Conservation (phyloP, 1,140 invertebrate genomes). For the Phocides pigmalion region DNA sequence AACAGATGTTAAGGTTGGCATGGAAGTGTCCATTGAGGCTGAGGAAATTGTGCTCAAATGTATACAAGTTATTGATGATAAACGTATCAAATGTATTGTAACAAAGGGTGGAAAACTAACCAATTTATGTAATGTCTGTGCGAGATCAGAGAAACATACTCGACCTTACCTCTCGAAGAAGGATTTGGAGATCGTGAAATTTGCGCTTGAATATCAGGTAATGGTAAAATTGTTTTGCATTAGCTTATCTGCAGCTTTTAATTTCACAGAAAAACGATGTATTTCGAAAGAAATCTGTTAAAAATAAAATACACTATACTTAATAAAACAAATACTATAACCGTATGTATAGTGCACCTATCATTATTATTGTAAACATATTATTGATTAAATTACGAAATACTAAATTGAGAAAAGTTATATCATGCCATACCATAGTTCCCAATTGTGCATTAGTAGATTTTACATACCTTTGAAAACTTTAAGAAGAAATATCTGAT, state of each 20-base stretch:
- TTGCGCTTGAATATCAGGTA: slow-evolving; percentile 63
- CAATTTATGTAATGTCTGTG: slow-evolving; percentile 45
- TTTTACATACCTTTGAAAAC: too few relatives aligned
- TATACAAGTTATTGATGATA: slow-evolving; percentile 42
- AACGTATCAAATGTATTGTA: slow-evolving; percentile 52
- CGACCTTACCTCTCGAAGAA: slow-evolving; percentile 48
- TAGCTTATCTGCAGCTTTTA: not conserved
- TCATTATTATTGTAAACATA: too few relatives aligned
- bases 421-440: too few relatives aligned
- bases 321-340: too few relatives aligned
- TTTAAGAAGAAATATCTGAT: too few relatives aligned
- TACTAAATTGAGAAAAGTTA: too few relatives aligned
- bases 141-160: slow-evolving; percentile 42
- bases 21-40: slow-evolving; percentile 50
- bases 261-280: too few relatives aligned
- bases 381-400: too few relatives aligned
- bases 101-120: slow-evolving; percentile 51
- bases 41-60: slow-evolving; percentile 57
- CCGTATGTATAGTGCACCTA: too few relatives aligned
- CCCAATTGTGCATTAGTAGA: too few relatives aligned
- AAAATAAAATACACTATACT: too few relatives aligned
- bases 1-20: slow-evolving; percentile 49
- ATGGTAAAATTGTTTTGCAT: not conserved
- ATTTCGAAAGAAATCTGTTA: too few relatives aligned
- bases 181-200: slow-evolving; percentile 54